These are phyloP conservation scores for Hesperophylax magnus DNA, from an alignment of 1,140 invertebrate genomes.

Conservation along the genomic window DNA sequence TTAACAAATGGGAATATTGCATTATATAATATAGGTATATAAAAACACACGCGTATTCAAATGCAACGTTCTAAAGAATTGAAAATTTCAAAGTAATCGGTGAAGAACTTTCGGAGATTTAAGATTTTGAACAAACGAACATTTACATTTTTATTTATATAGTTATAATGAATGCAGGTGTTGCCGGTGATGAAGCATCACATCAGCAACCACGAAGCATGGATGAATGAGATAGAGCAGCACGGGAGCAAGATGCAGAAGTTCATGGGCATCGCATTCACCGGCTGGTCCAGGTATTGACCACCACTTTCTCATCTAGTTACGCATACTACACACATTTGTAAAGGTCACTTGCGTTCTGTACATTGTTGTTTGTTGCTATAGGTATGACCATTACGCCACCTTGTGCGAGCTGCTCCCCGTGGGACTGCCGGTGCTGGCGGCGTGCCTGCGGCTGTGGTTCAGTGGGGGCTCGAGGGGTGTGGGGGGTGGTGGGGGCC, in stretches of 20 bases:
- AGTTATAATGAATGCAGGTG: conserved; percentile 59
- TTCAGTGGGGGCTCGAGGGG: conserved; percentile 59
- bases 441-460: conserved; percentile 74
- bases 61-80: too few relatives aligned
- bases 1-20: too few relatives aligned
- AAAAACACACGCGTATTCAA: too few relatives aligned
- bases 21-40: too few relatives aligned
- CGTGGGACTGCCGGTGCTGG: conserved; percentile 80
- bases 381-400: conserved; percentile 91
- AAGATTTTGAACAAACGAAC: too few relatives aligned
- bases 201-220: conserved; percentile 79
- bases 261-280: conserved; percentile 77
- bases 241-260: conserved; percentile 70
- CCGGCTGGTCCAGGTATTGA: conserved; percentile 79
- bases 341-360: too few relatives aligned
- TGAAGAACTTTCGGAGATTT: too few relatives aligned
- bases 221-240: conserved; percentile 72
- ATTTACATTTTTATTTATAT: too few relatives aligned
- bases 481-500: conserved; percentile 59
- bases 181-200: conserved; percentile 75
- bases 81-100: too few relatives aligned
- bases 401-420: conserved; percentile 90
- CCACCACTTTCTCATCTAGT: background rate
- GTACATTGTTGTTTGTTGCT: background rate
- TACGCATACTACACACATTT: too few relatives aligned